Evolutionary conservation across 1,140 invertebrate species (phyloP), one percentile per base, ranked within the genome.

Genomic region (Himalopsyche phryganea): DNA sequence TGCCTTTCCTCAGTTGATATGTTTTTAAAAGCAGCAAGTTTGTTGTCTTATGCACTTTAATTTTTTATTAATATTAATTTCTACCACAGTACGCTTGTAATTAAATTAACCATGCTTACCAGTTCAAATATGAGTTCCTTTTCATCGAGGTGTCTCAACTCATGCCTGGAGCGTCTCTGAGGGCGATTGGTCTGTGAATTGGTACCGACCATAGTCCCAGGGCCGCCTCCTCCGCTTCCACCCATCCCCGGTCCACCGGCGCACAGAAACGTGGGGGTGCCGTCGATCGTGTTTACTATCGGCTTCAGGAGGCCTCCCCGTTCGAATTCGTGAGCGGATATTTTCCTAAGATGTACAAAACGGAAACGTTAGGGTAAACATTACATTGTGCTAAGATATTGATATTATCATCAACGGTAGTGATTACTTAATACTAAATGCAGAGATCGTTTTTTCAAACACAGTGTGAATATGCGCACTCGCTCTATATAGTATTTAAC

Each of bases 241-340:
- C 36, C 36, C n/a, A 72, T 73, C 14, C 44, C 48, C 15, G 42
- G 54, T 64, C 63, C 13, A 66, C 68, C 69, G 19, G 84, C 75
- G 61, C 85, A 84, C 11, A 96, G 75, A 74, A 96, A 96, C 5
- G 92, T 95, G 15, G 90, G 91, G 5, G 90, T 91, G 0, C 93
- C 93, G 69, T 95, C 92, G 19, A 94, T 88, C 1, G 90, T 92
- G 55, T 88, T 91, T 41, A 96, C 88, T 70, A 96, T 91, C 41
- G 93, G 93, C 71, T 94, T 94, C 36, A 95, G 72, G 6, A 94
- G 81, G 36, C 93, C 92, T 1, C 92, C 92, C 1, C 90, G 83
- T 72, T 96, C 94, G 71, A 97, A 97, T 71, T 96, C 94, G 74
- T 96, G 92, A 7, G 94, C 93, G 2, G 93, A 96, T 67, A 97